These are phyloP conservation scores for Palythoa grandis DNA, from an alignment of 92 coral and sea anemone species.

Conservation along the genomic window DNA sequence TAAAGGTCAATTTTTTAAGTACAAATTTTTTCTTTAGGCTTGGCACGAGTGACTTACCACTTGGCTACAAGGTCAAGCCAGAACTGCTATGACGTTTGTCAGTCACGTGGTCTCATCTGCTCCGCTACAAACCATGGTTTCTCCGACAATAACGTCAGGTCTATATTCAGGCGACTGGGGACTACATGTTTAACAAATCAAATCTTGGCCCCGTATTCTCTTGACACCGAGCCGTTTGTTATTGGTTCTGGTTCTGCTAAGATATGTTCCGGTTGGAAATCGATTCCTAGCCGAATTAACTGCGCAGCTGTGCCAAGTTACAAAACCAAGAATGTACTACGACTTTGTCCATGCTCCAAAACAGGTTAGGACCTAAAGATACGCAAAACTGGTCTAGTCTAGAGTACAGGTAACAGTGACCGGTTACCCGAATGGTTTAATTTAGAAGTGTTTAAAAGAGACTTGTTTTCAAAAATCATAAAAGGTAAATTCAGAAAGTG, in stretches of 20 bases:
- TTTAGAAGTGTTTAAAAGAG: no score
- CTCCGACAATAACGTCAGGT: constrained; percentile 17
- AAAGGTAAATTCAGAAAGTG: no score
- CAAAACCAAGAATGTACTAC: neutral
- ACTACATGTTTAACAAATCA: constrained; percentile 7
- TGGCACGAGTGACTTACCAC: constrained; percentile 15
- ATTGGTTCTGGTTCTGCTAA: neutral
- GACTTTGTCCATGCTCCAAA: constrained; percentile 28
- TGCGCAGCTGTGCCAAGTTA: constrained; percentile 12
- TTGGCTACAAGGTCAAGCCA: neutral
- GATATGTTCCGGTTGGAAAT: constrained; percentile 32
- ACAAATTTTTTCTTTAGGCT: neutral
- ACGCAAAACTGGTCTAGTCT: no score
- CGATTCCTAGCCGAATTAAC: constrained; percentile 24
- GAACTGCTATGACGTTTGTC: constrained; percentile 28
- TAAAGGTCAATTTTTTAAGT: neutral
- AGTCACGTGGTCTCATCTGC: constrained; percentile 8
- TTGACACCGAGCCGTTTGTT: constrained; percentile 30
- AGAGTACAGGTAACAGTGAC: no score
- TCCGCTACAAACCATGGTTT: constrained; percentile 24
- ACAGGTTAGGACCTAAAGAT: neutral
- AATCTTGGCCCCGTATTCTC: constrained; percentile 14
- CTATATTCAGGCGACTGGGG: constrained; percentile 27
- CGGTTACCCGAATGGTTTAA: no score
- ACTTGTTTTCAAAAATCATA: no score